Conservation (phyloP, 2,113 vertebrate species). For the Lichenostomus cassidix region DNA sequence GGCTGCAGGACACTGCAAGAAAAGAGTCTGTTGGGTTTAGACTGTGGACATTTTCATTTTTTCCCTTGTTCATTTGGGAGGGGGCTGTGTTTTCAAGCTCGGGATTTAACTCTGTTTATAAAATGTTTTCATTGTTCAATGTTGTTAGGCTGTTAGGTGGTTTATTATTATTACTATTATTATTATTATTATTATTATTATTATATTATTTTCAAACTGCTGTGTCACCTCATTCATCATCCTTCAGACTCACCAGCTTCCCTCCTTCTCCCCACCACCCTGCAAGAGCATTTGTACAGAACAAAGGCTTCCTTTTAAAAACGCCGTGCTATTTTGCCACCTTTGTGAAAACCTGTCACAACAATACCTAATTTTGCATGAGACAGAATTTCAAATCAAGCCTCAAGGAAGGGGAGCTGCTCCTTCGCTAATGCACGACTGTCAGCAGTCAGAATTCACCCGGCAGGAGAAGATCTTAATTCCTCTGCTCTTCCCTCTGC, state of each 20-base stretch:
- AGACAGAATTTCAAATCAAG: conserved; percentile 70
- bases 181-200: background rate
- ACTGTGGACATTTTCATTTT: background rate
- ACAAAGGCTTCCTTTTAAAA: conserved; percentile 78
- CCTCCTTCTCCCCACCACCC: conserved; percentile 40
- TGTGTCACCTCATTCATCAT: conserved; percentile 55
- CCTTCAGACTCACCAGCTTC: conserved; percentile 40
- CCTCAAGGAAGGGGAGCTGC: conserved; percentile 46
- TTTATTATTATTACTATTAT: background rate
- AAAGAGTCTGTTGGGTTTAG: background rate
- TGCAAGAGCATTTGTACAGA: conserved; percentile 73
- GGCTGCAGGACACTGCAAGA: background rate
- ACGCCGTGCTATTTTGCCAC: conserved; percentile 74
- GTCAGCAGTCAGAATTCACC: conserved; percentile 53
- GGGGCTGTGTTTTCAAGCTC: background rate
- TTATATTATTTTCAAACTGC: conserved; percentile 34
- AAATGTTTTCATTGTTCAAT: background rate
- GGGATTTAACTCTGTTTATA: background rate
- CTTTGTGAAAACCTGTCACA: conserved; percentile 74
- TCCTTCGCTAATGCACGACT: conserved; percentile 11
- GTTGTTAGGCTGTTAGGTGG: background rate
- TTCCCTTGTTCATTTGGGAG: background rate
- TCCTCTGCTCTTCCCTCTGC: conserved; percentile 36
- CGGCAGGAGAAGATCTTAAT: conserved; percentile 8
- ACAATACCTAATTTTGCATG: conserved; percentile 63